phyloP scores from a whole-genome alignment of 2,888 invertebrate species.

The Tipula confusa region DNA sequence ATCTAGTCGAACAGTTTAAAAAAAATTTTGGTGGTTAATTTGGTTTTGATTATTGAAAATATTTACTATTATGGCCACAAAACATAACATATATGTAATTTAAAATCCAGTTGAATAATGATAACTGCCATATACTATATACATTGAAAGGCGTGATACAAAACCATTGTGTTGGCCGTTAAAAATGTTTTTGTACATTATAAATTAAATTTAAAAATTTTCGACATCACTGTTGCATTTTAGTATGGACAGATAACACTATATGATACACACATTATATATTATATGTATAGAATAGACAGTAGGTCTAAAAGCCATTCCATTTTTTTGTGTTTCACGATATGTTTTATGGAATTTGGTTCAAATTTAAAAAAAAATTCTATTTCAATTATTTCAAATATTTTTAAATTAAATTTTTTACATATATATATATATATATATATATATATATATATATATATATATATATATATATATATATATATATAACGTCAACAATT shows the following conservation, averaged over 20 bases:
- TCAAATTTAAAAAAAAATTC: background rate
- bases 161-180: background rate
- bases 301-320: background rate
- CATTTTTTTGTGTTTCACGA: background rate
- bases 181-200: background rate
- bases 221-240: background rate
- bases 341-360: background rate
- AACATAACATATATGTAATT: background rate
- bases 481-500: background rate
- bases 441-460: too few species aligned
- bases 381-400: background rate
- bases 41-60: too few species aligned
- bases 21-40: background rate
- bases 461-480: too few species aligned
- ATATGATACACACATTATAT: background rate
- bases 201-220: background rate
- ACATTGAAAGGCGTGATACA: background rate
- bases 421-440: background rate
- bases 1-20: too few species aligned
- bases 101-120: background rate
- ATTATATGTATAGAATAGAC: background rate
- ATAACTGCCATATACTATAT: background rate
- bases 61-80: background rate
- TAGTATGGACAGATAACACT: background rate
- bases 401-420: background rate